Percentiles rank a stretch among this genome's conserved stretches.
These are phyloP conservation scores for Tipula helvola DNA, from an alignment of 2,888 invertebrate species.

Conservation along the genomic window DNA sequence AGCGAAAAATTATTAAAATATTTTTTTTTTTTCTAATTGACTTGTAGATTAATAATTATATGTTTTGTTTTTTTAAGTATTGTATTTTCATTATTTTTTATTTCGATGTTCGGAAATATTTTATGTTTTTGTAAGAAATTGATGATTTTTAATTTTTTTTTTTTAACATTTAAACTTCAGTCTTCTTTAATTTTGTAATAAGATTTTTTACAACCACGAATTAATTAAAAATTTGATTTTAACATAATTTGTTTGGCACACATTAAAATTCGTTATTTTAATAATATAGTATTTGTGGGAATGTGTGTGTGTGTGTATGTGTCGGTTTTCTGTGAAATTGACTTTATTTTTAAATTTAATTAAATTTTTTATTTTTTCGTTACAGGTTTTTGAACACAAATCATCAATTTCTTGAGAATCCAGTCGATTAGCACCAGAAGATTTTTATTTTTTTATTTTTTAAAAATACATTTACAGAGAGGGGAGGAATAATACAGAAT, in stretches of 20 bases:
- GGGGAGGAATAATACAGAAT: neutral
- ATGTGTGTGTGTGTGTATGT: neutral
- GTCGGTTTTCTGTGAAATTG: neutral
- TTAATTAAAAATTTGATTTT: neutral
- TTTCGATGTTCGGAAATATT: constrained; percentile 6
- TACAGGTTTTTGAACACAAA: neutral
- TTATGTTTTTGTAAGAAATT: neutral
- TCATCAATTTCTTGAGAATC: neutral
- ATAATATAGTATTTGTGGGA: neutral
- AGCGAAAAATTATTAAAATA: neutral
- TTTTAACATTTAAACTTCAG: neutral
- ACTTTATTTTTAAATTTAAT: neutral
- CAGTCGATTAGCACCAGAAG: constrained; percentile 1
- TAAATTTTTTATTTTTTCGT: neutral
- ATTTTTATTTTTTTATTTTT: neutral
- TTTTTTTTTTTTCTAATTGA: neutral
- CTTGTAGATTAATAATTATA: constrained; percentile 4
- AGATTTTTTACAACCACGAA: neutral
- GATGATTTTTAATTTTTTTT: constrained; percentile 8
- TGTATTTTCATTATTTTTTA: neutral
- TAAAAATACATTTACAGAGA: neutral
- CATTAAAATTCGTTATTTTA: constrained; percentile 4
- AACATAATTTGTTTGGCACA: neutral
- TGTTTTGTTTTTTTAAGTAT: neutral
- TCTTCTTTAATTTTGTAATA: neutral